Evolutionary conservation across 2,113 vertebrate species (phyloP), one percentile per base, ranked within the genome.

Genomic region (Brachionichthys hirsutus): DNA sequence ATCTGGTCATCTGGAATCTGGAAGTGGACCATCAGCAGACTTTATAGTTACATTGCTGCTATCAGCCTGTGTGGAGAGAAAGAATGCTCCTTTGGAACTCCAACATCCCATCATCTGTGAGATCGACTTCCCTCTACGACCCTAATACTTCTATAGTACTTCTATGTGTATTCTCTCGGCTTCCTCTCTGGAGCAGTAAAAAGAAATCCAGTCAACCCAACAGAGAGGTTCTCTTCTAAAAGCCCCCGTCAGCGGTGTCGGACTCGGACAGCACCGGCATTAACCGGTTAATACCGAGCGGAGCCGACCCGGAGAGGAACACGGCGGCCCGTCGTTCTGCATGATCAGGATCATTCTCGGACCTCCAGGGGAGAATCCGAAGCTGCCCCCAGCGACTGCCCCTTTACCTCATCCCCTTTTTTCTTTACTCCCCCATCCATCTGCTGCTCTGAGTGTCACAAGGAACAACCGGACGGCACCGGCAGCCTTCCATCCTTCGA

Each of bases 1-100:
- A 50, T 41, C 53, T 43, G 54, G 52, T 36, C 60, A 51, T 45
- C 36, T 14, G 24, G 61, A 54, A 77, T 63, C 66, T 80, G 44
- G n/a, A n/a, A n/a, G n/a, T n/a, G n/a, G n/a, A n/a, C n/a, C n/a
- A n/a, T n/a, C n/a, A n/a, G n/a, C n/a, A n/a, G n/a, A n/a, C n/a
- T 64, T 59, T 19, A 53, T 54, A 47, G 48, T 17, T 38, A 42
- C 4, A 1, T 34, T 48, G 9, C 51, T 48, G 49, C 10, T 61
- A 20, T 59, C 44, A 49, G 22, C 34, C 53, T 45, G 18, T 30
- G 15, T 4, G 45, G 11, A 15, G 19, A 49, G 30, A 36, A 12
- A 6, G 24, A 30, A 42, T 30, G 22, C 19, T 17, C 46, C 62
- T 70, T 52, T 66, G 62, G 70, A 69, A 65, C 45, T 34, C 60